Base-by-base conservation (phyloP, 2,797 vertebrate genomes). In the Emydoidea blandingii region DNA sequence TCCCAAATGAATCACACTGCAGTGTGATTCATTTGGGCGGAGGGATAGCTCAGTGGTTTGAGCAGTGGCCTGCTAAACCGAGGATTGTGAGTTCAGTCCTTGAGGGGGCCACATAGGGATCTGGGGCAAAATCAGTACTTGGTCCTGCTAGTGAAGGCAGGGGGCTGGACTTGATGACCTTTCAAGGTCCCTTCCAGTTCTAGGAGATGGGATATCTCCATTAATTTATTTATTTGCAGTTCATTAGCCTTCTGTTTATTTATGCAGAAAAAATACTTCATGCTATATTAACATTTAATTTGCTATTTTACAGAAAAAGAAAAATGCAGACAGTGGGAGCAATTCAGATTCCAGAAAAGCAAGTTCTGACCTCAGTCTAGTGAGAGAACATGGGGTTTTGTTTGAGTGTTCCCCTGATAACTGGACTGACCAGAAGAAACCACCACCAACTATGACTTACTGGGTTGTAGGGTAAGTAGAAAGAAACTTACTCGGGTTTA, bases 401-500 rank as follows among this genome's bases (percentile, higher is more conserved):
- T 99, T 99, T 97, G 99, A 99, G 97, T 99, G 99, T 95, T 99
- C 98, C 97, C 99, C 99, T 10, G 98, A 99, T 90, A 99, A 99
- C 98, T 99, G 99, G 99, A 98, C 98, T 0, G 99, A 99, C 95
- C 99, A 99, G 97, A 99, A 98, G 98, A 99, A 99, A 94, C 96
- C 99, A 1, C 98, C 99, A 15, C 99, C 99, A 86, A 99, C 98
- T 76, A 98, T 99, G 99, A 99, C 98, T 31, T 99, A 99, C 98
- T 99, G 99, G 99, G 99, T 99, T 72, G 99, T 99, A 41, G 99
- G 99, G 99, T 99, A 98, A 50, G 98, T 97, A 49, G n/a, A 41
- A 15, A 85, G 31, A 62, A 84, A 76, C 19, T 11, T 72, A 72
- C 19, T 72, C n/a, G 6, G n/a, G 18, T 72, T 72, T 72, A 72